These are phyloP conservation scores for Microcebus tavaratra DNA, from an alignment of 2,113 vertebrate genomes.

Conservation along the genomic window DNA sequence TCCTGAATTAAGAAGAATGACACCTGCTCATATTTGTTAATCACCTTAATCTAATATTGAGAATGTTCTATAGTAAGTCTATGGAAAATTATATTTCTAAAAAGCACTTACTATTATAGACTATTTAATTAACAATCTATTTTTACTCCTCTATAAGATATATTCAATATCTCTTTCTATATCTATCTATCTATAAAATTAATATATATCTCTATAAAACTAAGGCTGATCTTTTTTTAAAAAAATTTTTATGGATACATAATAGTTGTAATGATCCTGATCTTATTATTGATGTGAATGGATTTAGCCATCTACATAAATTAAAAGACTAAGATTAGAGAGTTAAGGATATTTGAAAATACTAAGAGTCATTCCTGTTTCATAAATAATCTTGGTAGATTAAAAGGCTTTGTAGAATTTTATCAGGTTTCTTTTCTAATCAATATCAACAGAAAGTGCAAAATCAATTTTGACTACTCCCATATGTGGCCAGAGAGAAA, in stretches of 20 bases:
- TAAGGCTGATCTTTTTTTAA: not conserved
- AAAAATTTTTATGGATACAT: not conserved
- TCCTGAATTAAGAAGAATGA: not conserved
- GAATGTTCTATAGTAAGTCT: not conserved
- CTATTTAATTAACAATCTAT: not conserved
- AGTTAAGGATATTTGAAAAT: conserved; percentile 15
- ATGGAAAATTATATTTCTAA: not conserved
- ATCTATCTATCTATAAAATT: not conserved
- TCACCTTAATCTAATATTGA: not conserved
- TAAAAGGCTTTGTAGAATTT: not conserved
- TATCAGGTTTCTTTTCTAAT: conserved; percentile 20
- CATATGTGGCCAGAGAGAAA: not conserved
- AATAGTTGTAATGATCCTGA: not conserved
- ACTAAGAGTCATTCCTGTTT: not conserved
- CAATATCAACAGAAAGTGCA: not conserved
- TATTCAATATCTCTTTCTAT: not conserved
- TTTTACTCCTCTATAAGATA: not conserved
- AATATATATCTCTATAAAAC: not conserved
- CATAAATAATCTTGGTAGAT: not conserved
- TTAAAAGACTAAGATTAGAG: not conserved
- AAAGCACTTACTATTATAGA: not conserved
- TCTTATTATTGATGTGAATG: not conserved
- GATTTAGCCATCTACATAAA: not conserved
- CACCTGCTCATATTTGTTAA: not conserved
- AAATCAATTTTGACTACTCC: not conserved